Evolutionary conservation across 2,113 vertebrate species (phyloP).

Genomic region (Calypte anna): DNA sequence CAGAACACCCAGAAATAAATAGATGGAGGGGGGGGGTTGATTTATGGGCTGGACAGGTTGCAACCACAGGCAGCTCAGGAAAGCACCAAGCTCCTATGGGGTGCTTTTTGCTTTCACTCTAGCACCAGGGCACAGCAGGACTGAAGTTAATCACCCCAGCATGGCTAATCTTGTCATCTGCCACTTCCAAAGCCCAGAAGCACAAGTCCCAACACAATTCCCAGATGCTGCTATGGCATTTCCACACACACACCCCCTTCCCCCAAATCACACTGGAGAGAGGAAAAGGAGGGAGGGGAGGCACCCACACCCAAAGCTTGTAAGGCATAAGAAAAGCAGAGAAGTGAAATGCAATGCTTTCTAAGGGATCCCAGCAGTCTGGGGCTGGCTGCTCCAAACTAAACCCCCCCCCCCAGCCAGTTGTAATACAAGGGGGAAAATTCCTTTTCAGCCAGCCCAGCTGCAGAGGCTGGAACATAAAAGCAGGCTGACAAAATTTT

Average conservation of each 20-base stretch:
- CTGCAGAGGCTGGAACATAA: neutral
- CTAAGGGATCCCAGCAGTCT: neutral
- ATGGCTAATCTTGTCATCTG: neutral
- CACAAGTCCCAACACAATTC: neutral
- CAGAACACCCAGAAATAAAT: neutral
- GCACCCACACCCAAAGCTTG: neutral
- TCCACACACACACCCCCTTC: neutral
- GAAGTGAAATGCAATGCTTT: constrained; percentile 21
- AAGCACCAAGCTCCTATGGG: neutral
- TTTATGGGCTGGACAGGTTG: neutral
- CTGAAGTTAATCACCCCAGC: neutral
- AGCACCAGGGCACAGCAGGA: neutral
- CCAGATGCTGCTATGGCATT: neutral
- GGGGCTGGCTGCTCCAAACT: constrained; percentile 14
- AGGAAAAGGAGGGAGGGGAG: neutral
- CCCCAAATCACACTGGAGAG: neutral
- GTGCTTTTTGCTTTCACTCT: neutral
- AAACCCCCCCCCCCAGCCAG: neutral
- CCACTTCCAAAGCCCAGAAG: neutral
- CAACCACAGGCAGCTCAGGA: neutral
- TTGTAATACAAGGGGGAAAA: neutral
- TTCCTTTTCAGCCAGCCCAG: constrained; percentile 6
- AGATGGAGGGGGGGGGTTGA: neutral
- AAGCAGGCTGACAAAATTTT: neutral
- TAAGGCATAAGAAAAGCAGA: neutral